phyloP scores from a whole-genome alignment of 1,140 invertebrate genomes.

The Psix sp. region DNA sequence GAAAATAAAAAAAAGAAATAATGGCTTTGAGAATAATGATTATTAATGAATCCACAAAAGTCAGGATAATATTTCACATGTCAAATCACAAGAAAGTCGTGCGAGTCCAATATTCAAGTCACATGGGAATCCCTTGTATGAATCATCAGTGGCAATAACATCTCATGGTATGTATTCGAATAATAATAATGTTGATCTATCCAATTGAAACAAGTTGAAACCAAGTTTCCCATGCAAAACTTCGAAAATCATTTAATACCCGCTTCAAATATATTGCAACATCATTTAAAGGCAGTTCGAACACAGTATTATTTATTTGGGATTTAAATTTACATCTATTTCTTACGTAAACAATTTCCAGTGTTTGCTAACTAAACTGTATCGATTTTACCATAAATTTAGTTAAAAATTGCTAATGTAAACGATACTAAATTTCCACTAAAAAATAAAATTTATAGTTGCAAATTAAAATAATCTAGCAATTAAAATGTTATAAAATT shows the following conservation, averaged over 20 bases:
- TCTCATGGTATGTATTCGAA: conserved; percentile 3
- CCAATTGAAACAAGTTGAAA: conserved; percentile 5
- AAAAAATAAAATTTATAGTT: too few relatives aligned
- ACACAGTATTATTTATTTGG: too few relatives aligned
- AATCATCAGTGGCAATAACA: conserved; percentile 19
- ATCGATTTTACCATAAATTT: too few relatives aligned
- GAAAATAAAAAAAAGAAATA: conserved; percentile 10
- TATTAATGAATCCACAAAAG: conserved; percentile 21
- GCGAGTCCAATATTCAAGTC: conserved; percentile 4
- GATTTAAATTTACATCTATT: too few relatives aligned
- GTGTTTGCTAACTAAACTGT: too few relatives aligned
- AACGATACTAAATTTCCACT: too few relatives aligned
- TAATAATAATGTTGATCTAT: conserved; percentile 7
- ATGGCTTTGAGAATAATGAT: conserved; percentile 15
- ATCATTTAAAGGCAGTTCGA: too few relatives aligned
- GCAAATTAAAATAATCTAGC: too few relatives aligned
- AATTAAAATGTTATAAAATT: too few relatives aligned
- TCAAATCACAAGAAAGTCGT: conserved; percentile 1
- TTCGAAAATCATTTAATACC: not conserved
- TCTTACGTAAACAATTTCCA: too few relatives aligned
- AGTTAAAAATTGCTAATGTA: too few relatives aligned
- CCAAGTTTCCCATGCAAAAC: not conserved
- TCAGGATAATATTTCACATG: conserved; percentile 13
- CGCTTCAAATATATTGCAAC: too few relatives aligned
- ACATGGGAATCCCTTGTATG: conserved; percentile 11